Percentiles rank a stretch among this genome's conserved stretches.
Evolutionary conservation across 2,113 vertebrate species (phyloP).

Genomic region (Anoura caudifer): DNA sequence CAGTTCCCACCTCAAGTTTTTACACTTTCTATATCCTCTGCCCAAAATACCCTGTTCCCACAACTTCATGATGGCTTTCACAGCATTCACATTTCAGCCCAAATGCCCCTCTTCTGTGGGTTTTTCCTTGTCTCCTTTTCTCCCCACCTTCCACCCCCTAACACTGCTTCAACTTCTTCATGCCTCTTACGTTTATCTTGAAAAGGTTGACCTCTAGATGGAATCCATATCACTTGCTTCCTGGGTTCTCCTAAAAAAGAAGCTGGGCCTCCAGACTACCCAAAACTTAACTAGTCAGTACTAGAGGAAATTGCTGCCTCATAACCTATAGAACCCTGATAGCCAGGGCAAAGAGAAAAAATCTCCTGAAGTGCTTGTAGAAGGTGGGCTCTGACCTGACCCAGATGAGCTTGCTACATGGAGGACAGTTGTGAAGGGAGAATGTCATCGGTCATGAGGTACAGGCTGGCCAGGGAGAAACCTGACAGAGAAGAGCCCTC

Average conservation of each 20-base stretch:
- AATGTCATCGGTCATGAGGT: not conserved
- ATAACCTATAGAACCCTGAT: not conserved
- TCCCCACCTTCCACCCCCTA: not conserved
- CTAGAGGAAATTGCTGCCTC: not conserved
- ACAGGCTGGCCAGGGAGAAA: not conserved
- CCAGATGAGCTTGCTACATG: not conserved
- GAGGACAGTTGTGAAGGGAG: not conserved
- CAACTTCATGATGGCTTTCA: not conserved
- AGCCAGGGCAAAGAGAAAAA: not conserved
- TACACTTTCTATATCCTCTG: not conserved
- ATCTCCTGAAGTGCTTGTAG: not conserved
- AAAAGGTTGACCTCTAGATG: not conserved
- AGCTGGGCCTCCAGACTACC: not conserved
- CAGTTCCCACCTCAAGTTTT: not conserved
- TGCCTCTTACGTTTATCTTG: not conserved
- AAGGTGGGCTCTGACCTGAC: not conserved
- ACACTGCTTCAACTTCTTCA: not conserved
- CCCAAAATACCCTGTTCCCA: not conserved
- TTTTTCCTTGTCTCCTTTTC: not conserved
- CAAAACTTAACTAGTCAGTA: not conserved
- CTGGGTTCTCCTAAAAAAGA: not conserved
- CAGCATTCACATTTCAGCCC: not conserved
- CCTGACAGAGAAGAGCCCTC: not conserved
- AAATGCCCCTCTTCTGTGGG: not conserved
- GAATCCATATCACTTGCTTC: not conserved